Evolutionary conservation across 1,140 invertebrate species (phyloP).

Genomic region (Acromyrmex charruanus): DNA sequence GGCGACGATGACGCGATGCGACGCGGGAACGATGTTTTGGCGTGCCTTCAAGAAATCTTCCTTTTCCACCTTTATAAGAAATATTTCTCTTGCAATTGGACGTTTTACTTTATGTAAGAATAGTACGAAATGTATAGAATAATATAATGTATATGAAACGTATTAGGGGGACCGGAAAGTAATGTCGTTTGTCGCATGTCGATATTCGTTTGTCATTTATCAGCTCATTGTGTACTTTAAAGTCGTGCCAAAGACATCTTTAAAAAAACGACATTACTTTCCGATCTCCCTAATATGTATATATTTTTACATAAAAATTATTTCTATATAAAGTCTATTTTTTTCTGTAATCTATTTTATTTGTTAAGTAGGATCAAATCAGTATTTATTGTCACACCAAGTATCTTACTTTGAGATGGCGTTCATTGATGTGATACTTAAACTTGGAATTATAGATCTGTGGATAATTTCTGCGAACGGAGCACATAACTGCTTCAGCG

Average conservation of each 20-base stretch:
- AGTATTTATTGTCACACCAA: neutral
- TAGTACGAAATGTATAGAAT: neutral
- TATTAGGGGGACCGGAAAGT: no score
- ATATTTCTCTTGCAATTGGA: neutral
- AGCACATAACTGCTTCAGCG: conserved; percentile 84
- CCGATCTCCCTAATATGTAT: neutral
- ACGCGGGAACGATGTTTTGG: conserved; percentile 90
- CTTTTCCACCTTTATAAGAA: conserved; percentile 86
- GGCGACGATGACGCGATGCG: conserved; percentile 87
- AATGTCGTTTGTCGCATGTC: no score
- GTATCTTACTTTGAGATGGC: conserved; percentile 79
- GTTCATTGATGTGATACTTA: conserved; percentile 82
- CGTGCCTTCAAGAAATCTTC: conserved; percentile 90
- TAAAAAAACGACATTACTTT: no score
- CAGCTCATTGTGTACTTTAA: no score
- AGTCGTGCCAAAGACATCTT: no score
- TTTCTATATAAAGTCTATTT: neutral
- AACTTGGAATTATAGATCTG: conserved; percentile 83
- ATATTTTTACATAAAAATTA: neutral
- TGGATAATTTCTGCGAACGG: conserved; percentile 83
- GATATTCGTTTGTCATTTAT: no score
- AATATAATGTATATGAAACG: neutral
- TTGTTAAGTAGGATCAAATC: neutral
- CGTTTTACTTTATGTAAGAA: neutral
- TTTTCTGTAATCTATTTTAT: neutral